A percentile compares a stretch with the other conserved stretches of the same genome.
These are phyloP conservation scores for Columba guinea DNA, from an alignment of 2,797 vertebrate species.

Conservation along the genomic window DNA sequence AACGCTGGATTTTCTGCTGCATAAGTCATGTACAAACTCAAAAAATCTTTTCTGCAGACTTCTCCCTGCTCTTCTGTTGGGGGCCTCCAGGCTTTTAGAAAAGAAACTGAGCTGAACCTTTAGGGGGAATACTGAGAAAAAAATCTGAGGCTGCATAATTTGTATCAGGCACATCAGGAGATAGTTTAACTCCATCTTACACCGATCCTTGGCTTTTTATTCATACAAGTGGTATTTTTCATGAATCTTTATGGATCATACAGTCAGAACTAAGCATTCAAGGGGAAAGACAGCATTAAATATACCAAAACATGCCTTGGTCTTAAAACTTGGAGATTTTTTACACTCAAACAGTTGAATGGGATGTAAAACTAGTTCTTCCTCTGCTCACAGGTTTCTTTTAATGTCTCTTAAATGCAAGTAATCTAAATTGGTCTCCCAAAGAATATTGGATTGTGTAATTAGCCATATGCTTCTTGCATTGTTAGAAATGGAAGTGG, in stretches of 20 bases:
- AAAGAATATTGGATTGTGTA: conserved; percentile 56
- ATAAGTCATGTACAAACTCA: background rate
- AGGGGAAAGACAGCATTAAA: conserved; percentile 10
- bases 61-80: background rate
- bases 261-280: background rate
- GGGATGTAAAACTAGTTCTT: conserved; percentile 1
- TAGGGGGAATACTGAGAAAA: background rate
- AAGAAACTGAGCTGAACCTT: background rate
- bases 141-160: background rate
- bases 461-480: conserved; percentile 65
- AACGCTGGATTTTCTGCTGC: background rate
- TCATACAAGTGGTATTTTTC: background rate
- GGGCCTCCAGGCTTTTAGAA: background rate
- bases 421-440: conserved; percentile 46
- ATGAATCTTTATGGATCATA: background rate
- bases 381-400: conserved; percentile 42
- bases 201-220: background rate
- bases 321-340: background rate
- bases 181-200: background rate
- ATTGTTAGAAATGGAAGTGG: conserved; percentile 88
- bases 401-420: conserved; percentile 47
- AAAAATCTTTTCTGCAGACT: background rate
- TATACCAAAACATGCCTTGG: background rate
- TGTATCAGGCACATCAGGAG: background rate
- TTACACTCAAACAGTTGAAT: background rate